These are phyloP conservation scores for Himantopus leucocephalus DNA, from an alignment of 2,113 vertebrate genomes.

Conservation along the genomic window DNA sequence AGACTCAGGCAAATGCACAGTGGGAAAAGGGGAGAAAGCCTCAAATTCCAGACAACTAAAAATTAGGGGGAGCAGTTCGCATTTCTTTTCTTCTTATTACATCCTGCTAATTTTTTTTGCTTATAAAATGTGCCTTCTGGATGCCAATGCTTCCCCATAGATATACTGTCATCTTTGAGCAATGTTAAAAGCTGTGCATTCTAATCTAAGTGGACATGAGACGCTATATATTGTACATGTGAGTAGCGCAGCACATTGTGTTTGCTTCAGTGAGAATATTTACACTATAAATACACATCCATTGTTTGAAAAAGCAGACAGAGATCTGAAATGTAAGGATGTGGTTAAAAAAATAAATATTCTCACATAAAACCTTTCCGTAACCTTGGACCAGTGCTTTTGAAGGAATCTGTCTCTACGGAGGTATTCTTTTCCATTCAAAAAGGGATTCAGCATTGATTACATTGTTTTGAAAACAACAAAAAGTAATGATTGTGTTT, in stretches of 20 bases:
- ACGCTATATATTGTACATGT: constrained; percentile 59
- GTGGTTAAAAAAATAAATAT: constrained; percentile 20
- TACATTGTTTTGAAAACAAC: not conserved
- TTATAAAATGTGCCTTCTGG: constrained; percentile 83
- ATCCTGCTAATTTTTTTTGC: constrained; percentile 51
- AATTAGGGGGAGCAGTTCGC: not conserved
- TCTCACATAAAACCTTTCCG: constrained; percentile 28
- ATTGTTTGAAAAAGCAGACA: constrained; percentile 50
- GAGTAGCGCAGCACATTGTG: constrained; percentile 42
- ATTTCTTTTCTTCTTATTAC: constrained; percentile 32
- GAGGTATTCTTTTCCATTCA: constrained; percentile 34
- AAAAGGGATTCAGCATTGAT: constrained; percentile 1
- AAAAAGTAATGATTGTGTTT: constrained; percentile 14
- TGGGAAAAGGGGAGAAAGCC: not conserved
- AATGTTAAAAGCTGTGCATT: constrained; percentile 78
- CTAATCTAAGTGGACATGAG: constrained; percentile 88
- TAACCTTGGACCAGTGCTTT: not conserved
- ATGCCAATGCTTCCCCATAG: constrained; percentile 86
- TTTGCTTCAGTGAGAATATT: constrained; percentile 58
- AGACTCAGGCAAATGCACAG: not conserved
- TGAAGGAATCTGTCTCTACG: not conserved
- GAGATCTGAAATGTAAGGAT: constrained; percentile 25
- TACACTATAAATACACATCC: constrained; percentile 47
- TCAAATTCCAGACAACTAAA: not conserved
- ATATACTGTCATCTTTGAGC: constrained; percentile 87